Conservation (phyloP, 1,140 invertebrate species). For the Stenopsyche tienmushanensis region DNA sequence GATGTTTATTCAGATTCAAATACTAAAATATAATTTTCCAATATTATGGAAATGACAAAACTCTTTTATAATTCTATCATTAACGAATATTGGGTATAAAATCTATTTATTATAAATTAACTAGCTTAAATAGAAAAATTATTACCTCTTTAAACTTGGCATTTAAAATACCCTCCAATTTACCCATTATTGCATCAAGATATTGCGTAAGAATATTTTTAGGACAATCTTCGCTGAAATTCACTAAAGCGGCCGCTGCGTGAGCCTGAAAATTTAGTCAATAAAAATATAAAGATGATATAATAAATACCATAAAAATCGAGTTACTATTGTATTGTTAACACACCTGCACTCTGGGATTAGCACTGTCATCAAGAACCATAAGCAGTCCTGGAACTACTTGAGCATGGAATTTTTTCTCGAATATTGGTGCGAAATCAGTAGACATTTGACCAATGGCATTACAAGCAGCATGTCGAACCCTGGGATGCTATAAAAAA, state of each 20-base stretch:
- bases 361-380: slow-evolving; percentile 87
- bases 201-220: slow-evolving; percentile 91
- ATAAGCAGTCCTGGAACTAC: slow-evolving; percentile 88
- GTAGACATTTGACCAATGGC: slow-evolving; percentile 99
- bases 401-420: slow-evolving; percentile 96
- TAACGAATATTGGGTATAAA: slow-evolving; percentile 54
- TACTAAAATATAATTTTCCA: slow-evolving; percentile 54
- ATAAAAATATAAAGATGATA: slow-evolving; percentile 8
- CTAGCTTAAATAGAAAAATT: background rate
- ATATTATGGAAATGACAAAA: slow-evolving; percentile 54
- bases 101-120: slow-evolving; percentile 10
- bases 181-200: slow-evolving; percentile 86
- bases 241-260: slow-evolving; percentile 93
- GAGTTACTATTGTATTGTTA: background rate
- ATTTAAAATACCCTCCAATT: slow-evolving; percentile 87
- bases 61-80: slow-evolving; percentile 44
- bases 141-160: slow-evolving; percentile 88
- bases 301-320: no score
- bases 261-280: slow-evolving; percentile 60
- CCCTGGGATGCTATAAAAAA: slow-evolving; percentile 77
- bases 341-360: slow-evolving; percentile 84
- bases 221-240: slow-evolving; percentile 98
- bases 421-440: slow-evolving; percentile 95
- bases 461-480: slow-evolving; percentile 97
- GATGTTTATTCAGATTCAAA: slow-evolving; percentile 28